phyloP scores from a whole-genome alignment of 2,113 vertebrate genomes.

The Alethe diademata region DNA sequence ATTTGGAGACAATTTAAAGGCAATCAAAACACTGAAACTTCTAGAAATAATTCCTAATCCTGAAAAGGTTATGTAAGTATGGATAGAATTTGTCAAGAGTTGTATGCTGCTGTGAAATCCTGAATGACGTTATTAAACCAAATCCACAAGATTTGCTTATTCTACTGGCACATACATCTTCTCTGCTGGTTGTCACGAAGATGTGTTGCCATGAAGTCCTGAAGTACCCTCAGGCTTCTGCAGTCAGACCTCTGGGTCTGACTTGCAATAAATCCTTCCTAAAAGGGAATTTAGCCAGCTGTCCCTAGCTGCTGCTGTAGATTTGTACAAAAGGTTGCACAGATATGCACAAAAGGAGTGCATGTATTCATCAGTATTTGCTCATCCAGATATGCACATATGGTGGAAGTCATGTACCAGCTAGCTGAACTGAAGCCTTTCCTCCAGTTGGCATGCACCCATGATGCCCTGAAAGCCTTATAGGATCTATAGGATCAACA shows the following conservation, averaged over 20 bases:
- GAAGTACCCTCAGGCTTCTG: not conserved
- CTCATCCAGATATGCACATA: not conserved
- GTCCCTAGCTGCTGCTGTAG: not conserved
- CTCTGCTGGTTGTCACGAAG: not conserved
- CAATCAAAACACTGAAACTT: not conserved
- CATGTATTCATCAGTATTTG: not conserved
- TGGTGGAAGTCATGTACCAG: not conserved
- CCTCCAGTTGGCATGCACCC: not conserved
- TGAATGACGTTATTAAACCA: not conserved
- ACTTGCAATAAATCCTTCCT: not conserved
- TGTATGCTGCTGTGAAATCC: not conserved
- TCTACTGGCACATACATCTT: not conserved
- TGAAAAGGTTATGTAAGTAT: not conserved
- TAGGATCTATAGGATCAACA: not conserved
- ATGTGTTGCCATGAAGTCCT: not conserved
- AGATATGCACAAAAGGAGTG: not conserved
- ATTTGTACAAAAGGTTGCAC: not conserved
- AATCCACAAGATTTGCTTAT: not conserved
- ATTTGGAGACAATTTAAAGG: not conserved
- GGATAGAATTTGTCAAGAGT: not conserved
- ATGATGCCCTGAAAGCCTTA: not conserved
- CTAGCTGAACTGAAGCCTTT: not conserved
- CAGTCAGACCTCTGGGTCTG: not conserved
- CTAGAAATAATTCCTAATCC: not conserved
- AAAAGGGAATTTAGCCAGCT: not conserved